A percentile compares a stretch with the other conserved stretches of the same genome.
Evolutionary conservation across 2,797 vertebrate genomes (phyloP).

Genomic region (Dendrocincla fuliginosa): DNA sequence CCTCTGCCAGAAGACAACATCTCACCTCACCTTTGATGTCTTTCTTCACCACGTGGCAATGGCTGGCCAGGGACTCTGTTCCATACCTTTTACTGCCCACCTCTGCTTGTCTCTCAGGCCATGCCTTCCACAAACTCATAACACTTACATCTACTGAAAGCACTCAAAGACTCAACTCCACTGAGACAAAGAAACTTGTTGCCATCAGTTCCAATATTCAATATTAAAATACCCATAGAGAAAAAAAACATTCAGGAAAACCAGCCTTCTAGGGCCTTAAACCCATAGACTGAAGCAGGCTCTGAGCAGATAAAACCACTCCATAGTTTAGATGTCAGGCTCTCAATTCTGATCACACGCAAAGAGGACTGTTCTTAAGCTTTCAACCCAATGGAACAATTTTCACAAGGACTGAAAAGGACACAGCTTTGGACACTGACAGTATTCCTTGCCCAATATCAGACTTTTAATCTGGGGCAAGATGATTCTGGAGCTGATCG

Average conservation of each 20-base stretch:
- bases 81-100: background rate
- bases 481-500: background rate
- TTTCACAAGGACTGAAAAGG: background rate
- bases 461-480: background rate
- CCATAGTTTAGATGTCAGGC: background rate
- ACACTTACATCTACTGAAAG: background rate
- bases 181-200: accelerated
- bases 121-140: background rate
- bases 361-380: background rate
- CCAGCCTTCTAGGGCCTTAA: background rate
- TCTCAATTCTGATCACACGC: background rate
- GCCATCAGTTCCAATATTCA: background rate
- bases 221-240: background rate
- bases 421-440: background rate
- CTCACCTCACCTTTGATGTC: background rate
- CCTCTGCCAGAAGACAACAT: background rate
- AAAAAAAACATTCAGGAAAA: background rate
- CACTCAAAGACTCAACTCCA: background rate
- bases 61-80: background rate
- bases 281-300: background rate
- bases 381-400: background rate
- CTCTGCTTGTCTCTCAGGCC: background rate
- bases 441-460: background rate
- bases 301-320: background rate
- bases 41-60: background rate